phyloP scores from a whole-genome alignment of 2,888 invertebrate genomes.

The Drosophila maculinotata region DNA sequence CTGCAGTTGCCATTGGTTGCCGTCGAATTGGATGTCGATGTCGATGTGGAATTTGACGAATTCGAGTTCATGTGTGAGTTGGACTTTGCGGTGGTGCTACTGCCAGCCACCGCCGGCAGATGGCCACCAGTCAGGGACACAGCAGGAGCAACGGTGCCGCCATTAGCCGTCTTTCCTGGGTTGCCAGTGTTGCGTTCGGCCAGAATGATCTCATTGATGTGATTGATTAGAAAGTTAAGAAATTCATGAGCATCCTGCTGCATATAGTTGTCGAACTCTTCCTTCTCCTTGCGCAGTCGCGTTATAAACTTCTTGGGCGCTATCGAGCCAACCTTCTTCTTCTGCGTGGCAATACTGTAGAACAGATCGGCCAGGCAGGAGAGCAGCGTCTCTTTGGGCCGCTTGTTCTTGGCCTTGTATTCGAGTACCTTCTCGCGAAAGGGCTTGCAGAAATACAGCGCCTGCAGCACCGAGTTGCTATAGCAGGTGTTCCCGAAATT shows the following conservation, averaged over 20 bases:
- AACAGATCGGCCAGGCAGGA: constrained; percentile 99
- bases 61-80: constrained; percentile 66
- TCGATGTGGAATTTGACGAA: constrained; percentile 77
- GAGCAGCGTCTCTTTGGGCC: constrained; percentile 98
- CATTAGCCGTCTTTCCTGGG: constrained; percentile 24
- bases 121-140: constrained; percentile 3
- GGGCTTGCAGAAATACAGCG: constrained; percentile 99
- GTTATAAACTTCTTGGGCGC: constrained; percentile 99
- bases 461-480: constrained; percentile 99
- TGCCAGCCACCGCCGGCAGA: constrained; percentile 16
- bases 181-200: constrained; percentile 87
- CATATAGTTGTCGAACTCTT: constrained; percentile 99
- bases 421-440: constrained; percentile 99
- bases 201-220: constrained; percentile 98
- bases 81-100: constrained; percentile 46
- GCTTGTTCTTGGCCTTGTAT: constrained; percentile 97
- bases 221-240: constrained; percentile 99
- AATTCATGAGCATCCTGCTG: constrained; percentile 99
- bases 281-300: constrained; percentile 98
- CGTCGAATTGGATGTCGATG: constrained; percentile 75
- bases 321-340: constrained; percentile 99
- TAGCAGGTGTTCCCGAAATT: constrained; percentile 99
- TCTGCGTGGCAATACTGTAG: constrained; percentile 99
- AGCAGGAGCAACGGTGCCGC: constrained; percentile 17
- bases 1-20: constrained; percentile 79